Conservation (phyloP, 2,113 vertebrate species). For the Sisor rabdophorus region DNA sequence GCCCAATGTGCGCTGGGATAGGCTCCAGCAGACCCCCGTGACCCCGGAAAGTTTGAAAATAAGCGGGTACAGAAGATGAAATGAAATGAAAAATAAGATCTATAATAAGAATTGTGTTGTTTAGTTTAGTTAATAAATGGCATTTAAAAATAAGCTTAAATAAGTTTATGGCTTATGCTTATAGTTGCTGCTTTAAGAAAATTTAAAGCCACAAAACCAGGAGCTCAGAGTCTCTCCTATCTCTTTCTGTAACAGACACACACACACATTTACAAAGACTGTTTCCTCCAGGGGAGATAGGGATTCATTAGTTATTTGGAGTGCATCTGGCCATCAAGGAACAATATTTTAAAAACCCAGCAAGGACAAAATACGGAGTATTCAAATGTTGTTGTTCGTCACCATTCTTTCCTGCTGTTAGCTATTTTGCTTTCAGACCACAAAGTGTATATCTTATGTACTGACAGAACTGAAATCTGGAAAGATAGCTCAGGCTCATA, state of each 20-base stretch:
- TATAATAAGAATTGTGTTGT: too few relatives aligned
- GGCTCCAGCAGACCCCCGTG: too few relatives aligned
- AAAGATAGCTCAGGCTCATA: not conserved
- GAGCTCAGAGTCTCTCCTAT: not conserved
- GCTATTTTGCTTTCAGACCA: not conserved
- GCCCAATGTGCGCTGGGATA: too few relatives aligned
- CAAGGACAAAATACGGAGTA: not conserved
- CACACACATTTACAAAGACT: not conserved
- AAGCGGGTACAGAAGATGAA: too few relatives aligned
- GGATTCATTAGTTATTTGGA: conserved; percentile 34
- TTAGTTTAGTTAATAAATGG: conserved; percentile 24
- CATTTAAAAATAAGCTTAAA: conserved; percentile 9
- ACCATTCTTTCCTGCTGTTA: not conserved
- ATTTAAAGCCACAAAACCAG: not conserved
- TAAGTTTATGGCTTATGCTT: not conserved
- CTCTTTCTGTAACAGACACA: not conserved
- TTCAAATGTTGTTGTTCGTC: not conserved
- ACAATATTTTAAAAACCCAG: not conserved
- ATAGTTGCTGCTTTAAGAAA: not conserved
- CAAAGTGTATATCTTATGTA: not conserved
- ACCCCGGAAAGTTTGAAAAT: too few relatives aligned
- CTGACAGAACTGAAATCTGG: not conserved
- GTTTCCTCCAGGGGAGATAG: conserved; percentile 24
- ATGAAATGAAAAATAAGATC: too few relatives aligned
- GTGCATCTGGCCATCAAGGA: conserved; percentile 20